Base-by-base conservation (phyloP, 2,113 vertebrate genomes). In the Muntiacus reevesi region DNA sequence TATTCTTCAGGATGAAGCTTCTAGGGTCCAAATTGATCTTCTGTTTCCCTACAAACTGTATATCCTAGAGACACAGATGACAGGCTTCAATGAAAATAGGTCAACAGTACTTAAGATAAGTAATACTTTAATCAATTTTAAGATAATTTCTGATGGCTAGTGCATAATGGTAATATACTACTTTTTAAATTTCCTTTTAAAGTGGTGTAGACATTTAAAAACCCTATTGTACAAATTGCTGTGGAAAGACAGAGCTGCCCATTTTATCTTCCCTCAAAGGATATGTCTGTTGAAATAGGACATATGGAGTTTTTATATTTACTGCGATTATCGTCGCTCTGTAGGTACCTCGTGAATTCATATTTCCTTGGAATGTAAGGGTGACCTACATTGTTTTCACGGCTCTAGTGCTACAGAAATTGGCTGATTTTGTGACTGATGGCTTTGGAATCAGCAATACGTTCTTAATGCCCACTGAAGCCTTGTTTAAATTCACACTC, bases 91-190 rank as follows among this genome's bases (percentile, higher is more conserved):
- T 79, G 97, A 98, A 98, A 98, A 98, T 97, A 98, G 98, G 98
- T 98, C 98, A 98, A 96, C 91, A 96, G 97, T 98, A 97, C 90
- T 99, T 98, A 98, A 95, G 93, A 83, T 97, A 98, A 98, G 97
- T 97, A 97, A 98, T 97, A 92, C 76, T 96, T 98, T 98, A 98
- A 98, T 99, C 98, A 98, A 97, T 98, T 98, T 98, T 94, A 98
- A 95, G 81, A 0, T 97, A 97, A 98, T 74, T 98, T 98, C 95
- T 98, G 98, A 98, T 98, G 97, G 94, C 96, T 97, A 95, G 74
- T 93, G 90, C 50, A 78, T 97, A 94, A 96, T 74, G 93, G 97
- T 94, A 97, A 98, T 82, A 94, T 78, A 97, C 55, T 71, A 74
- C 97, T 94, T 92, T 95, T 87, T 30, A 97, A 98, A 97, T 98